Percentiles rank a stretch among this genome's conserved stretches.
Conservation (phyloP, 2,888 invertebrate species). For the Deilephila elpenor region DNA sequence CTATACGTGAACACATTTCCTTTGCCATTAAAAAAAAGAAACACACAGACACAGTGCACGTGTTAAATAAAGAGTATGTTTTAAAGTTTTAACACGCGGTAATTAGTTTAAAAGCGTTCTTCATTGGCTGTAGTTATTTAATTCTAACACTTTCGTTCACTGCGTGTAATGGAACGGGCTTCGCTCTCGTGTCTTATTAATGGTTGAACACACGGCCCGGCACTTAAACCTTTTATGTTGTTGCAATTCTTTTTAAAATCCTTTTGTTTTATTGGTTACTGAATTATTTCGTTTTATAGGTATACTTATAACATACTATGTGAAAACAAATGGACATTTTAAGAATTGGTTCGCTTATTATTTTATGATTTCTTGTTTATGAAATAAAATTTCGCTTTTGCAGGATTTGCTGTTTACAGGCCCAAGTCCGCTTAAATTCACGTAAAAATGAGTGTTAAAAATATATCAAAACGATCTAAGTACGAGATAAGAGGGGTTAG, state of each 20-base stretch:
- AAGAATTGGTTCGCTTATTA: too few species aligned
- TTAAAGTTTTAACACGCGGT: conserved; percentile 35
- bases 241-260: background rate
- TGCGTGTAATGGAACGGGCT: conserved; percentile 31
- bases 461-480: too few species aligned
- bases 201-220: too few species aligned
- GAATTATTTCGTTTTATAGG: background rate
- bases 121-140: conserved; percentile 44
- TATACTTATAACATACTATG: background rate
- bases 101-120: conserved; percentile 56
- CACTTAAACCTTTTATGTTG: conserved; percentile 2
- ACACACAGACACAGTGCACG: background rate
- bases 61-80: background rate
- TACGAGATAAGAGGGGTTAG: too few species aligned
- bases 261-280: background rate
- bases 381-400: too few species aligned
- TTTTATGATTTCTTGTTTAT: too few species aligned
- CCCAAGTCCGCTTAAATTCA: too few species aligned
- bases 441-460: too few species aligned
- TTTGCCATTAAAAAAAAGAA: background rate
- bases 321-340: too few species aligned
- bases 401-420: too few species aligned
- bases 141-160: conserved; percentile 41
- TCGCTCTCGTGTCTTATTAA: conserved; percentile 18
- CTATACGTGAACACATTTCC: background rate